phyloP scores from a whole-genome alignment of 1,140 invertebrate species.

The Drosophila biarmipes region DNA sequence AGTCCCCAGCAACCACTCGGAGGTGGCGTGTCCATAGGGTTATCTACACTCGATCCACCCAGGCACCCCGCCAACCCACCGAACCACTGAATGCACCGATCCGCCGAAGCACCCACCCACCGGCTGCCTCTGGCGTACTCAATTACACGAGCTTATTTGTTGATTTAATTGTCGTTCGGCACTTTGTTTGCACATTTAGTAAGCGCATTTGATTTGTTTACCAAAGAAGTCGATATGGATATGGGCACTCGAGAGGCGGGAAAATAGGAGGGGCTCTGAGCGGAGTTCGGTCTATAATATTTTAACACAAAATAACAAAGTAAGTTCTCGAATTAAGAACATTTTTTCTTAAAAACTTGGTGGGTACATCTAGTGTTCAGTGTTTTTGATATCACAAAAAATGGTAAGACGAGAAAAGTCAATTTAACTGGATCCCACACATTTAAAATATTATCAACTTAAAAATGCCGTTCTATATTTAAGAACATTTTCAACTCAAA shows the following conservation, averaged over 20 bases:
- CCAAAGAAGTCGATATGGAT: slow-evolving; percentile 23
- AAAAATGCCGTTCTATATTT: no score
- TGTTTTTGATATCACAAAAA: no score
- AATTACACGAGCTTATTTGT: slow-evolving; percentile 48
- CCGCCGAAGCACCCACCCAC: slow-evolving; percentile 8
- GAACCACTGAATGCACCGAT: not conserved
- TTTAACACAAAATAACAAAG: no score
- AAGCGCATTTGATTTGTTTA: slow-evolving; percentile 50
- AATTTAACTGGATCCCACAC: no score
- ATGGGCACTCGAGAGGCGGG: slow-evolving; percentile 2
- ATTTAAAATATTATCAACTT: no score
- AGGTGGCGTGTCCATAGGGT: slow-evolving; percentile 41
- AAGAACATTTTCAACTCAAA: no score
- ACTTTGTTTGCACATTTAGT: slow-evolving; percentile 47
- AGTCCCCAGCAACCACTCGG: slow-evolving; percentile 23
- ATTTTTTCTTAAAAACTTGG: no score
- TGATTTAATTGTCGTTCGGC: slow-evolving; percentile 48
- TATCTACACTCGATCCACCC: slow-evolving; percentile 36
- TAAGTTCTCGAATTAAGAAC: no score
- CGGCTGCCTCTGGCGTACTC: slow-evolving; percentile 20
- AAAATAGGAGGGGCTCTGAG: not conserved
- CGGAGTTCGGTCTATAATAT: not conserved
- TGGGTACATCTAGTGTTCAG: no score
- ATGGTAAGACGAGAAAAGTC: no score
- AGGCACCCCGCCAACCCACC: not conserved